Conservation (phyloP, 2,888 invertebrate genomes). For the Drosophila prolongata region DNA sequence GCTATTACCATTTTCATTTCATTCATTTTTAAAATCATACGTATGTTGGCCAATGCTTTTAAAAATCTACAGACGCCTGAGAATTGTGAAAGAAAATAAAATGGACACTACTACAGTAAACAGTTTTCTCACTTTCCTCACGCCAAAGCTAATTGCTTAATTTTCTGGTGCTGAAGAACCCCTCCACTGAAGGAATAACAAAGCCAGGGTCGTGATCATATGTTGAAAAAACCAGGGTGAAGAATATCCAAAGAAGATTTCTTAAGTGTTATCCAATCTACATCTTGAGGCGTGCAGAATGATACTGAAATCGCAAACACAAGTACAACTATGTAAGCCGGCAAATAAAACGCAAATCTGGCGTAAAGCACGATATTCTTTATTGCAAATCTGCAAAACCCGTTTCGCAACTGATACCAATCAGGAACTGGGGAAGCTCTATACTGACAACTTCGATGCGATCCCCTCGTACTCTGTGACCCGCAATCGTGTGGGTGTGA, state of each 20-base stretch:
- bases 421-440: constrained; percentile 55
- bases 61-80: not conserved
- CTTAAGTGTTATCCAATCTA: constrained; percentile 28
- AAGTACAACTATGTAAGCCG: constrained; percentile 58
- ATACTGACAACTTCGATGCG: constrained; percentile 26
- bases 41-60: not conserved
- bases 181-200: constrained; percentile 7
- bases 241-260: constrained; percentile 8
- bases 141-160: constrained; percentile 69
- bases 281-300: constrained; percentile 57
- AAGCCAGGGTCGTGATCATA: constrained; percentile 68
- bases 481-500: constrained; percentile 82
- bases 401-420: constrained; percentile 76
- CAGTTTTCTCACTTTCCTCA: not conserved
- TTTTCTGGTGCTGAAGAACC: constrained; percentile 64
- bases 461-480: constrained; percentile 7
- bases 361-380: constrained; percentile 82
- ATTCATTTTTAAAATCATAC: not conserved
- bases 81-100: not conserved
- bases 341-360: constrained; percentile 74
- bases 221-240: constrained; percentile 50
- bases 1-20: constrained; percentile 1
- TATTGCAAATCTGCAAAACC: constrained; percentile 73
- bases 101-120: not conserved
- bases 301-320: constrained; percentile 47